These are phyloP conservation scores for Sphecodes monilicornis DNA, from an alignment of 2,888 invertebrate genomes.

Conservation along the genomic window DNA sequence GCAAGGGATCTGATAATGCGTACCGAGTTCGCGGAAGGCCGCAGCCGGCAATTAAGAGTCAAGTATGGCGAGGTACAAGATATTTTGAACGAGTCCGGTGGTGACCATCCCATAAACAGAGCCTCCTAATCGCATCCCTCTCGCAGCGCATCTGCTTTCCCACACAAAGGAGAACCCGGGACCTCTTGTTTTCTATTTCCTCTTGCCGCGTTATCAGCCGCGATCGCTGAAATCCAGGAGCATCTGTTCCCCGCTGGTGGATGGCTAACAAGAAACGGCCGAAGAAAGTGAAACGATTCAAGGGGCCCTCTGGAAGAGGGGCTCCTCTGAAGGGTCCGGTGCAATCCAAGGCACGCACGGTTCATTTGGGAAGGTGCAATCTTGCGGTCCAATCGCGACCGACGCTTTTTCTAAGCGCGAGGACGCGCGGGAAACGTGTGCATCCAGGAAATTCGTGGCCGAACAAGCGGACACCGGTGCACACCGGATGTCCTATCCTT, in stretches of 20 bases:
- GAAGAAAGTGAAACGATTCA: conserved; percentile 45
- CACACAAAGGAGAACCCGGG: conserved; percentile 26
- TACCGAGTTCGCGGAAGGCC: not conserved
- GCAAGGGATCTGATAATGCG: conserved; percentile 1
- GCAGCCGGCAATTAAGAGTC: conserved; percentile 35
- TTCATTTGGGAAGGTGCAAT: conserved; percentile 66
- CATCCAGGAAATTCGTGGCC: conserved; percentile 32
- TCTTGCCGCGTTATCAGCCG: conserved; percentile 58
- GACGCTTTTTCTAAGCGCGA: conserved; percentile 39
- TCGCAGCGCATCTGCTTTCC: conserved; percentile 53
- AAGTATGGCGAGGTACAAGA: not conserved
- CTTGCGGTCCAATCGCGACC: conserved; percentile 67
- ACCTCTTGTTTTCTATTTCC: conserved; percentile 64
- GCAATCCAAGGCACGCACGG: conserved; percentile 65
- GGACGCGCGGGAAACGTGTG: conserved; percentile 33
- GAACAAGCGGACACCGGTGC: conserved; percentile 12
- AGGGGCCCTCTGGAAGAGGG: not conserved
- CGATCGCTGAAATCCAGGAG: conserved; percentile 67
- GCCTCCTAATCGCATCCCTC: conserved; percentile 34
- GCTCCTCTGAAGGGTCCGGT: conserved; percentile 20
- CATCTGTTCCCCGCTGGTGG: conserved; percentile 61
- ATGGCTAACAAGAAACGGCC: conserved; percentile 9
- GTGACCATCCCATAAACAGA: conserved; percentile 14
- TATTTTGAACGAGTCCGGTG: not conserved
- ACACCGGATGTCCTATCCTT: conserved; percentile 51